Evolutionary conservation across 2,113 vertebrate species (phyloP), one percentile per base, ranked within the genome.

Genomic region (Lathamus discolor): DNA sequence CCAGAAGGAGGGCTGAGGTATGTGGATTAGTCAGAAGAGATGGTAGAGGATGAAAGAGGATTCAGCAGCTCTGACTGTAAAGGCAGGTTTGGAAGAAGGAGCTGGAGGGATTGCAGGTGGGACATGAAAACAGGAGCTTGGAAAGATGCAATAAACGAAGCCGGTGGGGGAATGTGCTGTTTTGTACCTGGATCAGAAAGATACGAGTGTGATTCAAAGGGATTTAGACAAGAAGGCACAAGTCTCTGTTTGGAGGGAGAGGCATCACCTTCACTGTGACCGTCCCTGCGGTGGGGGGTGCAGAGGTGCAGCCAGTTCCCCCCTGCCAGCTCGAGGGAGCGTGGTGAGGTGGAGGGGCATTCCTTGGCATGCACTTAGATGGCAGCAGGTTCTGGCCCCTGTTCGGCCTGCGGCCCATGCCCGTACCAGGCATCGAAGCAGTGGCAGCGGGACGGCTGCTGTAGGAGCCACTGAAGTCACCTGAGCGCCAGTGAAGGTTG

Each of bases 401-500:
- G 2, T 77, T 78, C n/a, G 48, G 19, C 46, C 59, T 73, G 46
- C 2, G 9, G 33, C 23, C 69, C 0, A 0, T 64, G 46, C 29
- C 22, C 0, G 1, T 0, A 1, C 33, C 37, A 35, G 59, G 44
- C 1, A 0, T 35, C 1, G 5, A 37, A 73, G 59, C 20, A 39
- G 39, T 1, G 2, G 18, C 19, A 29, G 33, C 4, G 2, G 57
- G 19, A 64, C 51, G 67, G 37, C 55, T 27, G 4, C 59, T 8
- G 11, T 28, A 83, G 57, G 49, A 62, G 39, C 17, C 5, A 11
- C n/a, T 4, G 16, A 59, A 54, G 39, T 75, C 17, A 12, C 24
- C 44, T 1, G 46, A 46, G 49, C 12, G 35, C 25, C 25, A 28
- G 19, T 46, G 87, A 59, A 10, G 57, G 31, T n/a, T 28, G 28